phyloP scores from a whole-genome alignment of 2,113 vertebrate species.

The Colossoma macropomum region DNA sequence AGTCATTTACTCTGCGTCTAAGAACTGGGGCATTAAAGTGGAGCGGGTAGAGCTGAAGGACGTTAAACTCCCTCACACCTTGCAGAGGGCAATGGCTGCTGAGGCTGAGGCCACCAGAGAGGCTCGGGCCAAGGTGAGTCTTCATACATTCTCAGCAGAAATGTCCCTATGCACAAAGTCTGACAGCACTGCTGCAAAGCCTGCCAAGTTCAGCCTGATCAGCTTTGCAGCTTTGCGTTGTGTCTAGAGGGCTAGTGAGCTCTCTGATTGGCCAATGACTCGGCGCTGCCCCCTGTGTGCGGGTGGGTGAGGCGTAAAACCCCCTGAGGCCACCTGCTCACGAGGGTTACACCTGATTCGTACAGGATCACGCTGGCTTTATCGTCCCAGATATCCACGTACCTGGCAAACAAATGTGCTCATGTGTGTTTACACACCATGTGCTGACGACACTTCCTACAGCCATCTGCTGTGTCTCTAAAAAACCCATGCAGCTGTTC shows the following conservation, averaged over 20 bases:
- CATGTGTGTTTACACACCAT: background rate
- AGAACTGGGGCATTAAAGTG: slow-evolving; percentile 71
- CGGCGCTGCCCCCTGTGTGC: slow-evolving; percentile 8
- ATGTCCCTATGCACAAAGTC: slow-evolving; percentile 14
- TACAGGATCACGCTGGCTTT: slow-evolving; percentile 1
- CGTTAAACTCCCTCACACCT: slow-evolving; percentile 58
- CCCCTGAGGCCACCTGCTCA: slow-evolving; percentile 11
- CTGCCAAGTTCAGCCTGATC: slow-evolving; percentile 43
- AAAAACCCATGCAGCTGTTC: background rate
- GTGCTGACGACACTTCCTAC: background rate
- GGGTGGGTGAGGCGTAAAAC: slow-evolving; percentile 13
- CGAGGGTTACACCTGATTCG: slow-evolving; percentile 10
- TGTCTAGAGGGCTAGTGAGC: slow-evolving; percentile 25
- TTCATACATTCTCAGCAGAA: slow-evolving; percentile 7
- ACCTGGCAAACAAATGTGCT: background rate
- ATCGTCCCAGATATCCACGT: background rate
- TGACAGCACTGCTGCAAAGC: background rate
- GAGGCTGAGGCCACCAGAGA: slow-evolving; percentile 70
- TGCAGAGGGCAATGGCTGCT: slow-evolving; percentile 71
- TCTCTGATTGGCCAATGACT: slow-evolving; percentile 23
- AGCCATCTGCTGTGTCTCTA: background rate
- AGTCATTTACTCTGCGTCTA: slow-evolving; percentile 55
- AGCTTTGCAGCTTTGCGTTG: slow-evolving; percentile 45
- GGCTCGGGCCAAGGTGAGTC: slow-evolving; percentile 68
- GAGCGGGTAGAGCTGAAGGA: slow-evolving; percentile 70